These are phyloP conservation scores for Suillia variegata DNA, from an alignment of 2,888 invertebrate genomes.

Conservation along the genomic window DNA sequence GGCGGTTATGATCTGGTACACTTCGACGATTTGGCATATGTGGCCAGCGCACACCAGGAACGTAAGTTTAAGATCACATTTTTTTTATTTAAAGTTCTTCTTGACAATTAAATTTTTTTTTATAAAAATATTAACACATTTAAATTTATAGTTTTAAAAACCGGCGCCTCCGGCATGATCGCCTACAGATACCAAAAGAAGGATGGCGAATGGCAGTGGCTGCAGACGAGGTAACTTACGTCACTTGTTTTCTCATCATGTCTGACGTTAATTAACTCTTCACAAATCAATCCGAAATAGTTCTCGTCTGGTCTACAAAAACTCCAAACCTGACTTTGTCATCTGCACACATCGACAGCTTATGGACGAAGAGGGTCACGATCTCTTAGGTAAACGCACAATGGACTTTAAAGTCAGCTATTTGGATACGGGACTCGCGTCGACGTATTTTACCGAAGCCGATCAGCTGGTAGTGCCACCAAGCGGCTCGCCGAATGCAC, in stretches of 20 bases:
- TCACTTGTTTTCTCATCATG: neutral
- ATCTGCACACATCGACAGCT: conserved; percentile 98
- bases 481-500: conserved; percentile 63
- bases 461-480: conserved; percentile 74
- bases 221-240: conserved; percentile 75
- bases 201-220: conserved; percentile 95
- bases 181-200: conserved; percentile 97
- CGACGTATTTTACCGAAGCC: conserved; percentile 86
- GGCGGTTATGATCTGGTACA: conserved; percentile 99
- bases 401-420: conserved; percentile 99
- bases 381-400: conserved; percentile 94
- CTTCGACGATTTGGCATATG: conserved; percentile 95
- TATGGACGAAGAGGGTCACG: conserved; percentile 99
- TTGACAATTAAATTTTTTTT: neutral
- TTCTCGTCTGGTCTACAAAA: conserved; percentile 97
- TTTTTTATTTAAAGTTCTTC: conserved; percentile 15
- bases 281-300: conserved; percentile 62
- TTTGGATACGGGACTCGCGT: conserved; percentile 90
- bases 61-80: conserved; percentile 77
- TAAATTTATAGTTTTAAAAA: conserved; percentile 83
- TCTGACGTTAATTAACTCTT: neutral
- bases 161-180: conserved; percentile 98
- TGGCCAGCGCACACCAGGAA: conserved; percentile 99
- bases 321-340: conserved; percentile 98
- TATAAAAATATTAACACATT: neutral